Conservation (phyloP, 1,140 invertebrate genomes). For the Lucilia sericata region DNA sequence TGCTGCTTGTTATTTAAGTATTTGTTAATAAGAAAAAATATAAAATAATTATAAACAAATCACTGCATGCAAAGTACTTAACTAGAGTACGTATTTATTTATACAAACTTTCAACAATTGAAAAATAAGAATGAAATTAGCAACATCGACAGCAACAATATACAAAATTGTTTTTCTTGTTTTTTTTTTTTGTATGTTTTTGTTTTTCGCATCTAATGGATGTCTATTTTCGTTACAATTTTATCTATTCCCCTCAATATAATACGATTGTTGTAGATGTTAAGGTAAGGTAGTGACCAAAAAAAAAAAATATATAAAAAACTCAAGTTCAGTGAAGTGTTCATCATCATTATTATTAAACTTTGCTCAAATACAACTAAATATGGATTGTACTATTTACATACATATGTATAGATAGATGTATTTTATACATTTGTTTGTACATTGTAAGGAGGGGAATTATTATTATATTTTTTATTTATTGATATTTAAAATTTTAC, state of each 20-base stretch:
- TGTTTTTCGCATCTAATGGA: constrained; percentile 27
- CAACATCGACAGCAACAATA: constrained; percentile 13
- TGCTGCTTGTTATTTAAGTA: neutral
- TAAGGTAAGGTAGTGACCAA: constrained; percentile 5
- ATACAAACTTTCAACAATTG: neutral
- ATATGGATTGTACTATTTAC: too few species aligned
- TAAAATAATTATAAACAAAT: constrained; percentile 19
- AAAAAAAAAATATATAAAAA: too few species aligned
- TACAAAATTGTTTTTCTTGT: constrained; percentile 18
- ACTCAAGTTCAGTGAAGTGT: constrained; percentile 36
- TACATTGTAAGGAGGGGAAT: too few species aligned
- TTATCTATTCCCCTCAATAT: neutral
- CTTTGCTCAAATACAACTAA: too few species aligned
- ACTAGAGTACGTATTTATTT: neutral
- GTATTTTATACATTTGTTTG: neutral
- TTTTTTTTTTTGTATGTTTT: neutral
- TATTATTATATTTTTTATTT: too few species aligned
- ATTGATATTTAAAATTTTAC: too few species aligned
- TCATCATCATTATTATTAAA: constrained; percentile 21
- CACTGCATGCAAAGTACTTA: neutral
- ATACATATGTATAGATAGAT: neutral
- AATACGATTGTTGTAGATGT: constrained; percentile 16
- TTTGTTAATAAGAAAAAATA: neutral
- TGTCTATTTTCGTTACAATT: constrained; percentile 25
- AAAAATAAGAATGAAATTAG: constrained; percentile 13